Evolutionary conservation across 1,140 invertebrate species (phyloP).

Genomic region (Drosophila melanica): DNA sequence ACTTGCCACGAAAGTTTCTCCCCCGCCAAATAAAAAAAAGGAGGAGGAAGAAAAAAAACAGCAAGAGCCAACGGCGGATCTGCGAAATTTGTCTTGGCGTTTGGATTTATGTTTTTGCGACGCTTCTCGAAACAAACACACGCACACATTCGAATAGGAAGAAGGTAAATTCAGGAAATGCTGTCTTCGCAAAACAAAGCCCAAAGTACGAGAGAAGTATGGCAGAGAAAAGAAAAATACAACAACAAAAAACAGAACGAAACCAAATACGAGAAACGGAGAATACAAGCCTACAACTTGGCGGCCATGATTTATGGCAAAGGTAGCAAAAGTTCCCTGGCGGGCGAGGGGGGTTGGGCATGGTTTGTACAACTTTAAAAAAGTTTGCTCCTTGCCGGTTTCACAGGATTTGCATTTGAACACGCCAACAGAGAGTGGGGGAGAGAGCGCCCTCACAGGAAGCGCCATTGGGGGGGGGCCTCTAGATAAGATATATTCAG

Average conservation of each 20-base stretch:
- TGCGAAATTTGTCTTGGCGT: constrained; percentile 83
- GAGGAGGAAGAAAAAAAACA: neutral
- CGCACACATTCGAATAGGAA: constrained; percentile 32
- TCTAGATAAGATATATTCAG: constrained; percentile 36
- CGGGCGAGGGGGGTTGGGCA: constrained; percentile 13
- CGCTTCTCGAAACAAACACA: constrained; percentile 77
- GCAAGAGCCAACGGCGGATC: constrained; percentile 61
- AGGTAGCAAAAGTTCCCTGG: constrained; percentile 69
- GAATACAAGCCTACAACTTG: constrained; percentile 66
- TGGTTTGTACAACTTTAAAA: constrained; percentile 61
- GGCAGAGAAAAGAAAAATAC: constrained; percentile 19
- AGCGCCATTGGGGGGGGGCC: constrained; percentile 30
- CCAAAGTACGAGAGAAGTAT: constrained; percentile 24
- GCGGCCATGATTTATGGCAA: constrained; percentile 76
- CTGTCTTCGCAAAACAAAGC: constrained; percentile 79
- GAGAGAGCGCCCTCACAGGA: constrained; percentile 17
- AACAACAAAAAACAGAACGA: constrained; percentile 43
- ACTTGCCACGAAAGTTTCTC: constrained; percentile 68
- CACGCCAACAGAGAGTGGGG: constrained; percentile 29
- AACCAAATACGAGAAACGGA: constrained; percentile 41
- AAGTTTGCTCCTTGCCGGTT: constrained; percentile 69
- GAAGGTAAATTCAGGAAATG: constrained; percentile 80
- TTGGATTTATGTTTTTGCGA: constrained; percentile 82
- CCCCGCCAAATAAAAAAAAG: neutral
- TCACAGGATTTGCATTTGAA: constrained; percentile 79